These are phyloP conservation scores for Tetraneura akinire DNA, from an alignment of 1,140 invertebrate genomes.

Conservation along the genomic window DNA sequence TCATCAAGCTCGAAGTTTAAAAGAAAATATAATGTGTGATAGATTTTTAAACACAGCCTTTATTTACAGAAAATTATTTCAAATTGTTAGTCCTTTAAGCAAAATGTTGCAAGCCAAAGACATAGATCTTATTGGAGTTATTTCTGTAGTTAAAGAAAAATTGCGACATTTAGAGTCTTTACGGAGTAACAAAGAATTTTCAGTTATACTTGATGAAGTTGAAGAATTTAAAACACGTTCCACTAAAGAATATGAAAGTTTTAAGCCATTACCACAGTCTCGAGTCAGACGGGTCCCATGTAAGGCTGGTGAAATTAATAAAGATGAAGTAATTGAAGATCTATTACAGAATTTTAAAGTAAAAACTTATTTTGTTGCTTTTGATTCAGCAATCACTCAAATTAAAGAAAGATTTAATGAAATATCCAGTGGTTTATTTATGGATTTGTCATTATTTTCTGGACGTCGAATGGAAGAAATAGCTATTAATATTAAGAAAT, in stretches of 20 bases:
- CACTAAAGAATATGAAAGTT: neutral
- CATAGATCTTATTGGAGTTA: slow-evolving; percentile 7
- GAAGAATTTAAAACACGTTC: neutral
- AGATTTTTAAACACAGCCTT: neutral
- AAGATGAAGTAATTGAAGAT: neutral
- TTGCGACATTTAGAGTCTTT: neutral
- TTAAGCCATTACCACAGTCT: neutral
- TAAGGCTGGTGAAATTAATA: neutral
- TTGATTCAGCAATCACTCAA: neutral
- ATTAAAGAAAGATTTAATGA: slow-evolving; percentile 7
- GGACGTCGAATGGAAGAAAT: neutral
- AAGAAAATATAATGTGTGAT: neutral
- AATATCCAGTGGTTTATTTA: neutral
- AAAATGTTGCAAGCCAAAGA: neutral
- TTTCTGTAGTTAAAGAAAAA: neutral
- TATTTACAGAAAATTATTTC: neutral
- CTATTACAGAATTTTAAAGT: neutral
- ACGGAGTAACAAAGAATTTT: neutral
- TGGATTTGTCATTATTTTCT: neutral
- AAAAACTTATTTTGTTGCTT: neutral
- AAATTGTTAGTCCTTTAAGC: neutral
- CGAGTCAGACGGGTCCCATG: neutral
- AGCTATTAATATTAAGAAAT: neutral
- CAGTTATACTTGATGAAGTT: neutral
- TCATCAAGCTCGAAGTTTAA: neutral